Base-by-base conservation (phyloP, 2,888 invertebrate species). In the Carabus problematicus region DNA sequence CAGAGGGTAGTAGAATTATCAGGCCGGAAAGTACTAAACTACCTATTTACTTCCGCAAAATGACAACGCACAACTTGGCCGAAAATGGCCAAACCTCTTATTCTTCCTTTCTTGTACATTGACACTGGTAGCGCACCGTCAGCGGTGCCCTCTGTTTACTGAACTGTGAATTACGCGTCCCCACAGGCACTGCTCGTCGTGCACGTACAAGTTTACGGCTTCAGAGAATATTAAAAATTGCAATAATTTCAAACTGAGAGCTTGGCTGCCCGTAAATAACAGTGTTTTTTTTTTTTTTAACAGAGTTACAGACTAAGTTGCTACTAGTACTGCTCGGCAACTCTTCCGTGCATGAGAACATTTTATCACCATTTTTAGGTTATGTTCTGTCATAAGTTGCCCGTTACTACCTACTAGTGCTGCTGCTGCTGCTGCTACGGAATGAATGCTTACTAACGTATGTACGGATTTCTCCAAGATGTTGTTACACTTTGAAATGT, bases 161-260 rank as follows among this genome's bases (percentile, higher is more conserved):
- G 61, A 59, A 61, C 49, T 39, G 39, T 61, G 61, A 61, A 61
- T 61, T 61, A 61, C 61, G 14, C 40, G 14, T 61, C 49, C 60
- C 61, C 8, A 29, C 47, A 16, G 61, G 49, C 39, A 61, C 29
- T 40, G 39, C 14, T 16, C 55, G 39, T n/a, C 45, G 12, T 8
- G 47, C 29, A 61, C 39, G 29, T 29, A 29, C 29, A 29, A 49
- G 61, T 61, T 61, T 61, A 61, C 47, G 61, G 39, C 47, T 49
- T 40, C 11, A 49, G 49, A 49, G 49, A 61, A 61, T 61, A 61
- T 61, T 61, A 61, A 61, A 61, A 61, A 61, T 61, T 61, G 61
- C 49, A 61, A 61, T 61, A 61, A 61, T 61, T 61, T 61, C 61
- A n/a, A 61, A 61, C 47, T 47, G 47, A 61, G 29, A 61, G 49